Conservation (phyloP, 2,113 vertebrate species). For the Phalacrocorax pelagicus region DNA sequence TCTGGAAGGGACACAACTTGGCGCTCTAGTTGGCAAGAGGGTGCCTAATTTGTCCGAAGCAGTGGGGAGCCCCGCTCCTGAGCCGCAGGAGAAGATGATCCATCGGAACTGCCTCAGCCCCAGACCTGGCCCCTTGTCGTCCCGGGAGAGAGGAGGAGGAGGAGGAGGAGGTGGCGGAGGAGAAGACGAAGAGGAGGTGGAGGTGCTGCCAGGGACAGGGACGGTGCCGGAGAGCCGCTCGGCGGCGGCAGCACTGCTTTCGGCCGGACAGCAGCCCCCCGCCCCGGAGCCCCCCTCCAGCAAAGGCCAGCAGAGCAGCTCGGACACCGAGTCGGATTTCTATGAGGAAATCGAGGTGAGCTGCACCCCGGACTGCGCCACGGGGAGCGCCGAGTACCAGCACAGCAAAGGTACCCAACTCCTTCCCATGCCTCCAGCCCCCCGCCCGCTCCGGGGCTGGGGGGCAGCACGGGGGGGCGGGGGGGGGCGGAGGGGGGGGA, state of each 20-base stretch:
- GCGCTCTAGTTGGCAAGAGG: slow-evolving; percentile 83
- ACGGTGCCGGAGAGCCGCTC: slow-evolving; percentile 77
- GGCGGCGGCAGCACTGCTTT: slow-evolving; percentile 75
- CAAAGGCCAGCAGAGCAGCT: slow-evolving; percentile 91
- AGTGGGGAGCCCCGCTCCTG: slow-evolving; percentile 78
- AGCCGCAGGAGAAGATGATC: slow-evolving; percentile 84
- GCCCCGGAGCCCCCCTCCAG: slow-evolving; percentile 74
- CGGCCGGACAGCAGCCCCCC: slow-evolving; percentile 71
- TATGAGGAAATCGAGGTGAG: slow-evolving; percentile 99
- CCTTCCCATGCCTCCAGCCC: slow-evolving; percentile 46
- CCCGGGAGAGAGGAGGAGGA: slow-evolving; percentile 77
- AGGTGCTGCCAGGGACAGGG: slow-evolving; percentile 79
- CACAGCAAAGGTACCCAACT: slow-evolving; percentile 87
- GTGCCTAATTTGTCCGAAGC: slow-evolving; percentile 82
- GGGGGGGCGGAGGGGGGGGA: neutral
- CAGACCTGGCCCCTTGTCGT: slow-evolving; percentile 76
- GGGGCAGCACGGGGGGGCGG: neutral
- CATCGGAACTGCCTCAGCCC: slow-evolving; percentile 85
- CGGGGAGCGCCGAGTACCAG: slow-evolving; percentile 89
- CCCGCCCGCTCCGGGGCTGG: neutral
- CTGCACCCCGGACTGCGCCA: slow-evolving; percentile 92
- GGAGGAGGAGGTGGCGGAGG: slow-evolving; percentile 67
- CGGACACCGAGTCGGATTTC: slow-evolving; percentile 98
- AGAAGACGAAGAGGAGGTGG: slow-evolving; percentile 73
- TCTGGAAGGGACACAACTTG: slow-evolving; percentile 86